Percentiles rank a stretch among this genome's conserved stretches.
phyloP scores from a whole-genome alignment of 2,797 vertebrate species.

The Zonotrichia albicollis region DNA sequence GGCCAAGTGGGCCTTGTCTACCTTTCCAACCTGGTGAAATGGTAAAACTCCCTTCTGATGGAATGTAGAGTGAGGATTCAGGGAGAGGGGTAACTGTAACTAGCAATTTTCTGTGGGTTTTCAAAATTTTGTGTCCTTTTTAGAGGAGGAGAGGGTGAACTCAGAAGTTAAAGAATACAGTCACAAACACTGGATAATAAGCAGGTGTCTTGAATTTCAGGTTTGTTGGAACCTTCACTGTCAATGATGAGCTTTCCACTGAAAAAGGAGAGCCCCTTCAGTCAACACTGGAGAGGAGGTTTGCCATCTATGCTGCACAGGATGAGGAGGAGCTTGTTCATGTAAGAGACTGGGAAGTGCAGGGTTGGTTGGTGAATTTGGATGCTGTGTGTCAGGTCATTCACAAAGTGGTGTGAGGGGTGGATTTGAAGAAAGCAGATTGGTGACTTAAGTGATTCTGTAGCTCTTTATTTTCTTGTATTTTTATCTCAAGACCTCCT shows the following conservation, averaged over 20 bases:
- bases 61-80: not conserved
- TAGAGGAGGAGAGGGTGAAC: not conserved
- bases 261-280: slow-evolving; percentile 72
- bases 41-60: slow-evolving; percentile 75
- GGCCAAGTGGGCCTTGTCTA: slow-evolving; percentile 75
- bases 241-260: slow-evolving; percentile 82
- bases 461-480: not conserved
- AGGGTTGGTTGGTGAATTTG: not conserved
- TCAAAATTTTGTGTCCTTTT: not conserved
- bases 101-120: not conserved
- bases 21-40: slow-evolving; percentile 87
- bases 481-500: not conserved
- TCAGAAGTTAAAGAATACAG: not conserved
- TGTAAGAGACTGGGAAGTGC: slow-evolving; percentile 74
- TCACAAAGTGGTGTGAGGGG: not conserved
- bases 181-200: not conserved
- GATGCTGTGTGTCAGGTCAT: not conserved
- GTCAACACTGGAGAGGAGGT: slow-evolving; percentile 81
- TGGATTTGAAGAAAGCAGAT: not conserved
- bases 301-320: slow-evolving; percentile 82
- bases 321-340: slow-evolving; percentile 91
- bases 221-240: slow-evolving; percentile 88
- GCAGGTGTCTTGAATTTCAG: slow-evolving; percentile 48
- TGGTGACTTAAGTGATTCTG: not conserved
- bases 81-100: not conserved